Conservation (phyloP, 2,113 vertebrate species). For the Pithys albifrons region DNA sequence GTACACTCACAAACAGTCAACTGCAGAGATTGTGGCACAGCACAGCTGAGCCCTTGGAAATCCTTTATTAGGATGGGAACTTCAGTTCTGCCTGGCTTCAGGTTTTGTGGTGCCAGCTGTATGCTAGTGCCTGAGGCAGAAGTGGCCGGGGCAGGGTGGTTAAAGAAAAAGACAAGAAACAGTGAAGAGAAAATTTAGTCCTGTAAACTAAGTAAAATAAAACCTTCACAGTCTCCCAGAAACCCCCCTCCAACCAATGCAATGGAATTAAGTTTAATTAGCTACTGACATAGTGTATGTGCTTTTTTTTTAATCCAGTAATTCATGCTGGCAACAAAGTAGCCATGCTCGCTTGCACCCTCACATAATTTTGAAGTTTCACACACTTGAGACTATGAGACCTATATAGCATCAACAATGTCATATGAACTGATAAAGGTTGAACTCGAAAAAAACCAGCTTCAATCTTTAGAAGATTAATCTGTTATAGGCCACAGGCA, state of each 20-base stretch:
- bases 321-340: not conserved
- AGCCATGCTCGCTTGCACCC: not conserved
- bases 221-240: not conserved
- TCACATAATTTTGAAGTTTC: not conserved
- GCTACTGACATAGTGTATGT: not conserved
- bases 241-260: not conserved
- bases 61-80: conserved; percentile 72
- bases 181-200: not conserved
- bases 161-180: not conserved
- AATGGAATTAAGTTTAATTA: not conserved
- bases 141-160: not conserved
- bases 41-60: conserved; percentile 74
- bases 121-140: conserved; percentile 65
- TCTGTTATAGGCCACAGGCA: not conserved
- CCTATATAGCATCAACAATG: fast-evolving
- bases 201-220: not conserved
- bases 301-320: not conserved
- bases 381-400: not conserved
- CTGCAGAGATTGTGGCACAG: conserved; percentile 56
- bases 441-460: not conserved
- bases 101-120: conserved; percentile 52
- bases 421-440: not conserved
- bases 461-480: not conserved
- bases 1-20: conserved; percentile 69
- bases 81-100: conserved; percentile 25